Conservation (phyloP, 2,888 invertebrate genomes). For the Drosophila quinaria region DNA sequence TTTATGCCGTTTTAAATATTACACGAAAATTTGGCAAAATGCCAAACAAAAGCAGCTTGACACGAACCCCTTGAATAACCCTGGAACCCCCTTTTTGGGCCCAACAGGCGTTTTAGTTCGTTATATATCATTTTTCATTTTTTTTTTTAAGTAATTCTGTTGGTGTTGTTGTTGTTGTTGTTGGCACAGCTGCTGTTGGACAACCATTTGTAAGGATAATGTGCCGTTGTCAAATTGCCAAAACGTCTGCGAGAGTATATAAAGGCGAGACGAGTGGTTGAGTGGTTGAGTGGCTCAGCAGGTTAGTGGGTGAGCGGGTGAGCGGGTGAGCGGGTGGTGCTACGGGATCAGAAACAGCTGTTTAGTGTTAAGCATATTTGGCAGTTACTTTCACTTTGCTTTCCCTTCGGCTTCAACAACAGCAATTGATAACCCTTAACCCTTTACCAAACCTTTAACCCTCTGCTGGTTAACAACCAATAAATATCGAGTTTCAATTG, state of each 20-base stretch:
- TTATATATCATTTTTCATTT: conserved; percentile 71
- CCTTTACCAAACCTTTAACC: neutral
- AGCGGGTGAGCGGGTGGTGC: neutral
- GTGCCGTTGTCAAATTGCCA: conserved; percentile 78
- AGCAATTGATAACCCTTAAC: conserved; percentile 27
- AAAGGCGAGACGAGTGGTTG: conserved; percentile 17
- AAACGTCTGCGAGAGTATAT: conserved; percentile 36
- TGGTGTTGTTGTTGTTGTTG: conserved; percentile 11
- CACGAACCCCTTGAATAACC: conserved; percentile 18
- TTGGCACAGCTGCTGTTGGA: conserved; percentile 57
- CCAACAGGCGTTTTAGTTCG: conserved; percentile 17
- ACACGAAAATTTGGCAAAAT: conserved; percentile 55
- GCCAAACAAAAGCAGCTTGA: conserved; percentile 50
- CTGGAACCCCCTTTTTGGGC: neutral
- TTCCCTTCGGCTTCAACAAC: conserved; percentile 11
- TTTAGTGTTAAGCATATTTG: conserved; percentile 54
- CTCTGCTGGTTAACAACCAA: conserved; percentile 28
- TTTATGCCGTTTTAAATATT: conserved; percentile 74
- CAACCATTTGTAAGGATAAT: conserved; percentile 74
- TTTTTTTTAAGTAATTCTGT: conserved; percentile 3
- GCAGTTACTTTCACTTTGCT: conserved; percentile 49
- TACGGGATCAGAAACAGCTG: conserved; percentile 44
- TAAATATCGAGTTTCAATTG: conserved; percentile 24
- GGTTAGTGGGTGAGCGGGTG: neutral
- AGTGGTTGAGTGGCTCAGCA: neutral